Base-by-base conservation (phyloP, 2,888 invertebrate genomes). In the Chymomyza procnemis region DNA sequence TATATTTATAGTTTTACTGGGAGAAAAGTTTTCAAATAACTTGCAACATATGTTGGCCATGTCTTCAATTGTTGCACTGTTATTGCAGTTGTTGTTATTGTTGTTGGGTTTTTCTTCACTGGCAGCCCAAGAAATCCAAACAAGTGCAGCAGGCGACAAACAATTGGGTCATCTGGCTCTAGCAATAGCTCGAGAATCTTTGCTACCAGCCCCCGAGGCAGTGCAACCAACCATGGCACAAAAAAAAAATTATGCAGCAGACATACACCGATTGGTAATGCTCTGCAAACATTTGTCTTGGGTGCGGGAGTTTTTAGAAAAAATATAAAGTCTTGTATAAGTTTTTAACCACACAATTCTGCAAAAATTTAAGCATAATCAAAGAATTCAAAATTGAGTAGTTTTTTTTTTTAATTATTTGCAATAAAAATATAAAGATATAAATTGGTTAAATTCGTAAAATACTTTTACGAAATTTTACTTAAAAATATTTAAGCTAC, bases 11-110 rank as follows among this genome's bases (percentile, higher is more conserved):
- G 12, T 21, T 54, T 19, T 19, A 21, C 21, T 18, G 8, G 46
- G 48, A 59, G 65, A 63, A 71, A 71, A 69, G 71, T 69, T 69
- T 34, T 61, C 54, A 66, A 61, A 41, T 61, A 69, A 59, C 61
- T 26, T 61, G 58, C 50, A 74, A 76, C 76, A 76, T 76, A 69
- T 76, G 76, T 64, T 74, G 69, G 64, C 76, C 76, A 76, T 71
- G 34, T 12, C 34, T 41, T 41, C 34, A 41, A 41, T 41, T 41
- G 34, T 41, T 41, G 60, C 48, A 63, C 12, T 12, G 9, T 34
- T 34, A 12, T 41, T 41, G 56, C 52, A 63, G 63, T 63, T 63
- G 66, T 60, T 64, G 34, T 41, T 41, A 12, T 41, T 41, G 12
- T 41, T 67, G 67, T 67, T 67, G 46, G 50, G 21, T 48, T 62